Base-by-base conservation (phyloP, 2,113 vertebrate species). In the Mustela lutreola region DNA sequence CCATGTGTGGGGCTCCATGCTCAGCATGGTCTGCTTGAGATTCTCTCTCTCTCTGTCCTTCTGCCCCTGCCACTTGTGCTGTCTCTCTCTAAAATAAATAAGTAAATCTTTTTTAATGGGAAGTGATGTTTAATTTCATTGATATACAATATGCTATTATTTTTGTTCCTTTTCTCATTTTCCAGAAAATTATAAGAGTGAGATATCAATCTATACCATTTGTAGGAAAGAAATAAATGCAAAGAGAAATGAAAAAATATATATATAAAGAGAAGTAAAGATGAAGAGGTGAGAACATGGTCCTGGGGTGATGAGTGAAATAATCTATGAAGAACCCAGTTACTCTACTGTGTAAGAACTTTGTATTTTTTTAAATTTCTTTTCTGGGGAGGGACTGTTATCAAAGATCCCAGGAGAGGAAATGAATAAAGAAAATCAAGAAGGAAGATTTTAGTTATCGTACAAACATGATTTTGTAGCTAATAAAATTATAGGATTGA, bases 191-290 rank as follows among this genome's bases (percentile, higher is more conserved):
- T 82, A 79, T 82, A 21, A 80, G 19, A 80, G 19, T 79, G n/a
- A 86, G 10, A 48, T n/a, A 82, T 76, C 31, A 71, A 50, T 91
- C 14, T 80, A 24, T 3, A 82, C 7, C 36, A 58, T 39, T 56
- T 82, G 2, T 33, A 89, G 58, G 10, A 81, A 2, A 92, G 15
- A 28, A 56, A 36, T 75, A 81, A 85, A 1, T 73, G 18, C 3
- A 82, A 84, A 48, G 28, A 63, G 24, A 85, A 80, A 48, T 81
- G 10, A 56, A 86, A 97, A 89, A 86, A 97, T 79, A 42, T 67
- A 42, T 42, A 42, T 5, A 82, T 36, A 70, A 65, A 75, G n/a
- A 70, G 11, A 53, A 89, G 18, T 73, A 84, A 89, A 90, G 48
- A 94, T 11, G 2, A 95, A 82, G 48, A 95, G 31, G 22, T 21